A percentile compares a stretch with the other conserved stretches of the same genome.
These are phyloP conservation scores for Orbicella faveolata DNA, from an alignment of 64 coral and sea anemone genomes.

Conservation along the genomic window DNA sequence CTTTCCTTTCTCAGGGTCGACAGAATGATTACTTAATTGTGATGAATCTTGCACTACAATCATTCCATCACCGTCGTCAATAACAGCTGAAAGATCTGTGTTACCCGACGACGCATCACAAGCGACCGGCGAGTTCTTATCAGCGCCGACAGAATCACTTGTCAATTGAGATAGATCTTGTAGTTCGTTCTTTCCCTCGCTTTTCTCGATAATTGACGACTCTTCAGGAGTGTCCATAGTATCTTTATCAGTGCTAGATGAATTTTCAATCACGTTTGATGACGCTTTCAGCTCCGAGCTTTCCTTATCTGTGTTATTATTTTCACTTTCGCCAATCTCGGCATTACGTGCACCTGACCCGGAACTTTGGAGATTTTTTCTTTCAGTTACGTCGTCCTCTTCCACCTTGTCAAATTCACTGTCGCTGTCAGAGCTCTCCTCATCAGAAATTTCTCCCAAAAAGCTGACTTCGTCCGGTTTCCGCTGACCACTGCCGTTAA, in stretches of 20 bases:
- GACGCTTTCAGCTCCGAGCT: not conserved
- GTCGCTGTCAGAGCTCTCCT: conserved; percentile 15
- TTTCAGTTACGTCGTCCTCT: not conserved
- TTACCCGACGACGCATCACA: not conserved
- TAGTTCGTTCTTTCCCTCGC: not conserved
- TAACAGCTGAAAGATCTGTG: not conserved
- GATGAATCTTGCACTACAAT: not conserved
- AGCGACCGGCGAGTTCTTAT: not conserved
- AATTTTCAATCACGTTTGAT: not conserved
- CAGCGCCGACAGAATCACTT: not conserved
- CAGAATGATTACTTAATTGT: not conserved
- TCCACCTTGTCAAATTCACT: conserved; percentile 22
- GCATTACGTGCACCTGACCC: not conserved
- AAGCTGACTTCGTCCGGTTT: conserved; percentile 41
- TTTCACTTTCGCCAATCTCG: not conserved
- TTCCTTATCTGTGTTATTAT: not conserved
- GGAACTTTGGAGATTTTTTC: not conserved
- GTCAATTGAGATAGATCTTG: not conserved
- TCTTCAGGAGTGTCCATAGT: not conserved
- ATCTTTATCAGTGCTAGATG: not conserved
- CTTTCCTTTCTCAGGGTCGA: not conserved
- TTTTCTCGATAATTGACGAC: not conserved
- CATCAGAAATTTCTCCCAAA: conserved; percentile 62
- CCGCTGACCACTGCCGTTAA: not conserved
- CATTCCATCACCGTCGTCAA: not conserved